A percentile compares a stretch with the other conserved stretches of the same genome.
These are phyloP conservation scores for Crepidodera aurea DNA, from an alignment of 2,888 invertebrate genomes.

Conservation along the genomic window DNA sequence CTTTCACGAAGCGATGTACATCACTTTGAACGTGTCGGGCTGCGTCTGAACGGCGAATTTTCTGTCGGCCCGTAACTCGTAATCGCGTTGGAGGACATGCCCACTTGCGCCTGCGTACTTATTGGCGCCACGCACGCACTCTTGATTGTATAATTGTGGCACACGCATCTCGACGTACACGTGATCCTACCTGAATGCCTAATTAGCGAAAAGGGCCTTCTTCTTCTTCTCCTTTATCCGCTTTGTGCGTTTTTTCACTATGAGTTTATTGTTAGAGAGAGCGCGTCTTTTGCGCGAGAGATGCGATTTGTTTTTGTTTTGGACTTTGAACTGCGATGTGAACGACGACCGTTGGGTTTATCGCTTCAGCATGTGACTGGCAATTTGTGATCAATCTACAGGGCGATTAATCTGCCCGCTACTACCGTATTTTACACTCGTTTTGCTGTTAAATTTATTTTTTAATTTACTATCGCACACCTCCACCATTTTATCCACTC, in stretches of 20 bases:
- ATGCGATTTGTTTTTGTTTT: conserved; percentile 17
- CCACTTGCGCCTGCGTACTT: conserved; percentile 55
- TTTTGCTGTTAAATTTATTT: no score
- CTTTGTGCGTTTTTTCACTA: background rate
- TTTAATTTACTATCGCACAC: no score
- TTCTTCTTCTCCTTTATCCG: background rate
- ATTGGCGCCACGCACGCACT: conserved; percentile 59
- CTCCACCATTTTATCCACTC: no score
- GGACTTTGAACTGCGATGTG: conserved; percentile 21
- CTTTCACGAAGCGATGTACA: conserved; percentile 9
- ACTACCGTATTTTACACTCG: no score
- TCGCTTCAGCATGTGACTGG: conserved; percentile 21
- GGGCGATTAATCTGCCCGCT: background rate
- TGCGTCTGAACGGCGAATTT: conserved; percentile 31
- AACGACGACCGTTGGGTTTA: conserved; percentile 8
- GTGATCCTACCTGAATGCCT: conserved; percentile 47
- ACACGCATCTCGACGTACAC: conserved; percentile 54
- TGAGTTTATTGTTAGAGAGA: background rate
- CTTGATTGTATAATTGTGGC: conserved; percentile 57
- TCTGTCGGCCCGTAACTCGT: conserved; percentile 33
- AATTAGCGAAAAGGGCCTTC: conserved; percentile 40
- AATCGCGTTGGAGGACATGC: conserved; percentile 56
- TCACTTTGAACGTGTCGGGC: conserved; percentile 32
- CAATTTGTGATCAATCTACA: conserved; percentile 14
- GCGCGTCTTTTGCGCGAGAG: background rate